Evolutionary conservation across 2,113 vertebrate species (phyloP).

Genomic region (Bujurquina vittata): DNA sequence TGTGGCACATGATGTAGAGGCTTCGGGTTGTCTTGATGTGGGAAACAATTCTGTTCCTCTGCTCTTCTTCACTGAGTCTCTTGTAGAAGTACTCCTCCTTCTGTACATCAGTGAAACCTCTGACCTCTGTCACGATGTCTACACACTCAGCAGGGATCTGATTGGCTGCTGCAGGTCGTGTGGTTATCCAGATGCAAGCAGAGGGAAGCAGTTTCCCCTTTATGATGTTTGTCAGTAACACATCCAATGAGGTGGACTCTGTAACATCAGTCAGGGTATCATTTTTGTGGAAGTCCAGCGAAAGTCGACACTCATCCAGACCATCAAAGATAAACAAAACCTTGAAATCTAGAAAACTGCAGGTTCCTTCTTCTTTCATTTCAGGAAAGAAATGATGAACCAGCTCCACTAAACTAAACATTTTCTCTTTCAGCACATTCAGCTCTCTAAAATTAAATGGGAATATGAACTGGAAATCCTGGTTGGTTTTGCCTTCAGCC

Average conservation of each 20-base stretch:
- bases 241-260: conserved; percentile 1
- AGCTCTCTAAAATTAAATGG: conserved; percentile 20
- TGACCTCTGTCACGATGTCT: conserved; percentile 33
- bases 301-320: conserved; percentile 13
- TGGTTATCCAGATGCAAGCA: fast-evolving
- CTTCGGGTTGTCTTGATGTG: background rate
- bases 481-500: conserved; percentile 25
- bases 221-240: conserved; percentile 18
- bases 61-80: background rate
- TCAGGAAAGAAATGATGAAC: conserved; percentile 27
- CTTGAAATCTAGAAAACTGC: background rate
- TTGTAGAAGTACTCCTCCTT: conserved; percentile 41
- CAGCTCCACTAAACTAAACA: conserved; percentile 33
- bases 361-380: background rate
- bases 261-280: conserved; percentile 6
- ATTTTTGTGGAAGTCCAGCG: background rate
- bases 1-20: conserved; percentile 62
- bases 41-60: background rate
- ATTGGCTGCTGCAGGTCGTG: conserved; percentile 14
- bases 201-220: background rate
- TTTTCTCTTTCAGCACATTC: background rate
- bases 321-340: conserved; percentile 34
- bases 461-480: conserved; percentile 40
- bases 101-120: conserved; percentile 15
- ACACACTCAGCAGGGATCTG: background rate